phyloP scores from a whole-genome alignment of 2,888 invertebrate genomes.

The Drosophila nigricruria region DNA sequence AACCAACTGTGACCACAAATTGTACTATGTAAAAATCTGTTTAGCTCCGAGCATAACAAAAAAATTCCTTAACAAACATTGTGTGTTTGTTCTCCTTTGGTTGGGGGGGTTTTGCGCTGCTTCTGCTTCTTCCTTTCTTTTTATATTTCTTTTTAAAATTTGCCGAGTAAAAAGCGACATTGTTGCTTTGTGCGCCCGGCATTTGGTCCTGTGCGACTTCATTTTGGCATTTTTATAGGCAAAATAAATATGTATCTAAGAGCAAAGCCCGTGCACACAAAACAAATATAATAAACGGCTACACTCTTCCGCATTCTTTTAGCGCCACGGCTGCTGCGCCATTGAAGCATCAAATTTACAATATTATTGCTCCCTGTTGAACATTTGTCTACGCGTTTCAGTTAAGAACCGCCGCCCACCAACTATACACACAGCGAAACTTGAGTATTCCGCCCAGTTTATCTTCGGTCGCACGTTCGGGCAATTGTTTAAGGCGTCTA shows the following conservation, averaged over 20 bases:
- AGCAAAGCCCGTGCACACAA: conserved; percentile 33
- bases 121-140: not conserved
- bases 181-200: conserved; percentile 37
- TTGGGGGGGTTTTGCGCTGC: conserved; percentile 16
- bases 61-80: conserved; percentile 52
- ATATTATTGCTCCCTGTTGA: conserved; percentile 79
- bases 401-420: not conserved
- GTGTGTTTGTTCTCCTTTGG: conserved; percentile 15
- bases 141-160: conserved; percentile 20
- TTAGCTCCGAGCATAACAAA: conserved; percentile 33
- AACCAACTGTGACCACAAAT: conserved; percentile 24
- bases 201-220: conserved; percentile 47
- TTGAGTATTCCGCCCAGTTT: not conserved
- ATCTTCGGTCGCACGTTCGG: conserved; percentile 56
- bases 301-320: conserved; percentile 15
- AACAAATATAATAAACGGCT: conserved; percentile 55
- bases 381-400: conserved; percentile 54
- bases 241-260: conserved; percentile 19
- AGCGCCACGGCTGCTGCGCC: conserved; percentile 29
- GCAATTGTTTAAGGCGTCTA: conserved; percentile 72
- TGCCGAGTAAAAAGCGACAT: conserved; percentile 14
- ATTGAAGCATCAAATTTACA: conserved; percentile 68
- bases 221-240: conserved; percentile 61
- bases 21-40: conserved; percentile 42
- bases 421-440: not conserved